These are phyloP conservation scores for Tethea ocularis DNA, from an alignment of 2,888 invertebrate species.

Conservation along the genomic window DNA sequence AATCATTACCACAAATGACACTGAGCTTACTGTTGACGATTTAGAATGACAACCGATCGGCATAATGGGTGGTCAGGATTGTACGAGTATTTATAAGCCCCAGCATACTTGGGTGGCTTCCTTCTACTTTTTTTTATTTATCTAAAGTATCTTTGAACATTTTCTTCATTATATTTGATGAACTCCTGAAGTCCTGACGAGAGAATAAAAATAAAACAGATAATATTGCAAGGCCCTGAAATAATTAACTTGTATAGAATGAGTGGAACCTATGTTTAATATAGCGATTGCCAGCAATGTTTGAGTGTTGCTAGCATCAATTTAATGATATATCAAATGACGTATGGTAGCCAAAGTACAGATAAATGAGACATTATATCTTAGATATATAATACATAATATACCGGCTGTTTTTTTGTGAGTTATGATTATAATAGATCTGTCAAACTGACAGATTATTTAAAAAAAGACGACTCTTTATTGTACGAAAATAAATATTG, in stretches of 20 bases:
- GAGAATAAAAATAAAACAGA: too few species aligned
- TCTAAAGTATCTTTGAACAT: too few species aligned
- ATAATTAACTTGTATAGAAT: background rate
- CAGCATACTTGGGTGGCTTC: too few species aligned
- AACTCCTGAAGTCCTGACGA: too few species aligned
- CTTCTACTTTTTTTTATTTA: too few species aligned
- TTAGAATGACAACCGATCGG: too few species aligned
- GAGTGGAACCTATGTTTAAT: background rate
- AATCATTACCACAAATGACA: too few species aligned
- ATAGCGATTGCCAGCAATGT: background rate
- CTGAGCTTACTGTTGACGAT: too few species aligned
- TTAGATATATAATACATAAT: background rate
- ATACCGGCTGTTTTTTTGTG: background rate
- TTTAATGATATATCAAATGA: background rate
- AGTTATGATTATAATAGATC: background rate
- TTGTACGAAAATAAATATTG: background rate
- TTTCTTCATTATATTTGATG: too few species aligned
- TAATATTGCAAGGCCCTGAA: background rate
- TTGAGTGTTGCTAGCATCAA: background rate
- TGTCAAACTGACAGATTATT: background rate
- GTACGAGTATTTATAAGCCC: too few species aligned
- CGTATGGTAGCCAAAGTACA: background rate
- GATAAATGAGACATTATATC: background rate
- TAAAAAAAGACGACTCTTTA: background rate
- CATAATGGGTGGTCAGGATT: too few species aligned